phyloP scores from a whole-genome alignment of 2,113 vertebrate species.

The Microcebus jonahi region DNA sequence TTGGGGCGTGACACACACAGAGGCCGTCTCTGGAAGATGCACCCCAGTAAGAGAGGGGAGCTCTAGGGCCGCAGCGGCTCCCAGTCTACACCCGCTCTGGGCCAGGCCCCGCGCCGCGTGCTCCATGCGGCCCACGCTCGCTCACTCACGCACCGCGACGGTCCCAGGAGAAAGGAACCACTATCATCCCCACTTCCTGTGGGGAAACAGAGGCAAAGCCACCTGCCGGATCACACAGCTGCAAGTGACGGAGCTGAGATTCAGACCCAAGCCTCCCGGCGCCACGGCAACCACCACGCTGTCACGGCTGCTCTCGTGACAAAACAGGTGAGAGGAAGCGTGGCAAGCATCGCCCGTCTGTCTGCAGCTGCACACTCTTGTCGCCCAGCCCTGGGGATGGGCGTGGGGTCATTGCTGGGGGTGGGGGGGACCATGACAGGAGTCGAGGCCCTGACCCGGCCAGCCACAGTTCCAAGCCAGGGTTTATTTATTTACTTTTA shows the following conservation, averaged over 20 bases:
- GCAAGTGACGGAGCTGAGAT: neutral
- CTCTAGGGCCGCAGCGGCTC: accelerated
- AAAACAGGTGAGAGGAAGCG: neutral
- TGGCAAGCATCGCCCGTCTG: neutral
- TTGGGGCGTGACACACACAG: neutral
- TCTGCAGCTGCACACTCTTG: neutral
- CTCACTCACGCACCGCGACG: neutral
- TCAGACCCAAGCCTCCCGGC: neutral
- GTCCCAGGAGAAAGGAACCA: neutral
- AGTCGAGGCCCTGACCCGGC: neutral
- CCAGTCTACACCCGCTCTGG: too few species aligned
- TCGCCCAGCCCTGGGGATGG: too few species aligned
- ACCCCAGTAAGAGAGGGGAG: accelerated
- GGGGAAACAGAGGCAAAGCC: neutral
- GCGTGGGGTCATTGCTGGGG: accelerated
- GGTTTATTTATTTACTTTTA: too few species aligned
- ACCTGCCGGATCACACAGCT: neutral
- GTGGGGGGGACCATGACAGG: accelerated
- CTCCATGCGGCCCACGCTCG: neutral
- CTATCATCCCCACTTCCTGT: accelerated
- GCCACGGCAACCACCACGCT: accelerated
- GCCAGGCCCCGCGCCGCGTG: neutral
- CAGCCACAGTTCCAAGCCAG: neutral
- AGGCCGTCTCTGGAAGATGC: neutral
- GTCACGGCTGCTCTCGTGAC: neutral